These are phyloP conservation scores for Caenorhabditis plicata DNA, from an alignment of 2,888 invertebrate species.

Conservation along the genomic window DNA sequence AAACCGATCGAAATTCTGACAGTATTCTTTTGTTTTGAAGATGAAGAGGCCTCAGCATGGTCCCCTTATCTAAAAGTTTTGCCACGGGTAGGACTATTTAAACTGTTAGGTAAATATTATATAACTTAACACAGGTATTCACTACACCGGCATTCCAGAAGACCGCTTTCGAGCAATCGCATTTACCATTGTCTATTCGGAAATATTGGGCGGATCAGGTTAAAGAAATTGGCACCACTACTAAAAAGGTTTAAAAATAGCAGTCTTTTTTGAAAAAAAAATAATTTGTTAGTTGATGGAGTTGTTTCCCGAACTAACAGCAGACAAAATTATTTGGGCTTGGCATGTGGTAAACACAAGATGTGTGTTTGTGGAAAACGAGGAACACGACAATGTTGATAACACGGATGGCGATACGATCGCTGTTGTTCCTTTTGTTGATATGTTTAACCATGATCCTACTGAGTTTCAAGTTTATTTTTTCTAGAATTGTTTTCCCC, in stretches of 20 bases:
- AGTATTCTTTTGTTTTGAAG: constrained; percentile 53
- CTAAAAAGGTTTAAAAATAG: constrained; percentile 18
- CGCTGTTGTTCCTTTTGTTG: constrained; percentile 61
- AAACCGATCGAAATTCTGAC: constrained; percentile 54
- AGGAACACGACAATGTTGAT: constrained; percentile 34
- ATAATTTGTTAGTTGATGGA: constrained; percentile 21
- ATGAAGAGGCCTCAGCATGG: constrained; percentile 39
- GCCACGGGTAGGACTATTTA: no score
- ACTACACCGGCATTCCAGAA: constrained; percentile 30
- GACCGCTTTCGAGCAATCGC: constrained; percentile 19
- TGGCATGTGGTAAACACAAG: constrained; percentile 65
- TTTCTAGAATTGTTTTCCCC: not conserved
- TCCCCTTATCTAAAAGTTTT: constrained; percentile 54
- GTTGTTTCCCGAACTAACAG: constrained; percentile 20
- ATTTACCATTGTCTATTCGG: constrained; percentile 35
- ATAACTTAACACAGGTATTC: no score
- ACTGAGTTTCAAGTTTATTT: constrained; percentile 17
- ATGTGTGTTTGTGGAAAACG: constrained; percentile 45
- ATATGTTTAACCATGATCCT: constrained; percentile 62
- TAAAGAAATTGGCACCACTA: constrained; percentile 28
- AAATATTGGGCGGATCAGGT: constrained; percentile 45
- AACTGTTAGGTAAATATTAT: no score
- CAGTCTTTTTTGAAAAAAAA: not conserved
- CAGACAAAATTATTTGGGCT: constrained; percentile 52
- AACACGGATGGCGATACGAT: constrained; percentile 50